Evolutionary conservation across 2,113 vertebrate species (phyloP).

Genomic region (Sterna hirundo): DNA sequence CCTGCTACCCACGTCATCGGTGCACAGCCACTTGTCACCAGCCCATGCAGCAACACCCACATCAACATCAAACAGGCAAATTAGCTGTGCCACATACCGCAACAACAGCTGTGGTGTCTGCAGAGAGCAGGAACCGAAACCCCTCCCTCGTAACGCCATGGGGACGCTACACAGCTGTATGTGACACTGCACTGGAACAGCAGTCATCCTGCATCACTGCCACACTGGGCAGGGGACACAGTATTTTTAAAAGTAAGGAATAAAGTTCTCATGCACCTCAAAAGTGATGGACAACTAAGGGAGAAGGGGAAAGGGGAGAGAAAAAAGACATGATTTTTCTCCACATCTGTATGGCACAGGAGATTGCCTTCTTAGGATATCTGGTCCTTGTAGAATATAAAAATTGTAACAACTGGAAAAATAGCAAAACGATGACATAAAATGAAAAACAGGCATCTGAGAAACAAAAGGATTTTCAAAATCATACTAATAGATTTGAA

Average conservation of each 20-base stretch:
- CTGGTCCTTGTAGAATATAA: background rate
- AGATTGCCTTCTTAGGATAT: background rate
- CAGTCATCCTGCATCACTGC: background rate
- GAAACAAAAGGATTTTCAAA: background rate
- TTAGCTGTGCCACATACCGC: background rate
- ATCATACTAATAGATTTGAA: background rate
- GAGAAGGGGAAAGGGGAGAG: background rate
- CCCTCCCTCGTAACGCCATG: rapidly evolving
- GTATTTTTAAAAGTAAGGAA: background rate
- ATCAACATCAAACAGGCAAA: background rate
- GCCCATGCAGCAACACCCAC: background rate
- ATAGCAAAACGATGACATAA: background rate
- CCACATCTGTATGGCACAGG: background rate
- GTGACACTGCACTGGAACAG: background rate
- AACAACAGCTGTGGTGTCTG: background rate
- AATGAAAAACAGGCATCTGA: background rate
- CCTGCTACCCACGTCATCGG: background rate
- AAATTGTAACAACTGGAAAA: background rate
- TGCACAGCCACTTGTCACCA: background rate
- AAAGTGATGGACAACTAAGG: background rate
- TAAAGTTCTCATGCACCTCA: background rate
- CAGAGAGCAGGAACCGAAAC: background rate
- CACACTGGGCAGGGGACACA: no score
- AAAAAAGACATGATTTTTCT: background rate
- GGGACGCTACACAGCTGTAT: background rate